These are phyloP conservation scores for Neocrepidodera transversa DNA, from an alignment of 2,888 invertebrate genomes.

Conservation along the genomic window DNA sequence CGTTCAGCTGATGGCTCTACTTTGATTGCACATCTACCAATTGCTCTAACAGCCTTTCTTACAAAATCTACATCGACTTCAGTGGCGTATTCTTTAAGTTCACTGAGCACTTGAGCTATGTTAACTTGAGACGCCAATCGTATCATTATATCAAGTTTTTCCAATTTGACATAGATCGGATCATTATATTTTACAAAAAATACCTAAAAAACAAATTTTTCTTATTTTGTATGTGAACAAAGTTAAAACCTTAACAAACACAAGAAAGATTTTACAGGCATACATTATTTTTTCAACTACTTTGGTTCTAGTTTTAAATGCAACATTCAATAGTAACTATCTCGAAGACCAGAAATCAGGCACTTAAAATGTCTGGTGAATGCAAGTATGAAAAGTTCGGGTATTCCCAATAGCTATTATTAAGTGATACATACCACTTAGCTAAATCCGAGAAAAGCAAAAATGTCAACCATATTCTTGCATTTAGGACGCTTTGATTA, in stretches of 20 bases:
- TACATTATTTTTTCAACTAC: not conserved
- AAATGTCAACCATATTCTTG: too few relatives aligned
- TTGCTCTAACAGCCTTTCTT: slow-evolving; percentile 97
- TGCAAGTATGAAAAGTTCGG: too few relatives aligned
- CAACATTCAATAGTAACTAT: too few relatives aligned
- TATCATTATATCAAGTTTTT: slow-evolving; percentile 99
- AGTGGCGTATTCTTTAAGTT: slow-evolving; percentile 98
- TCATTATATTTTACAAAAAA: slow-evolving; percentile 99
- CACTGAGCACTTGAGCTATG: slow-evolving; percentile 97
- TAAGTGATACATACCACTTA: too few relatives aligned
- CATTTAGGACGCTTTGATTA: too few relatives aligned
- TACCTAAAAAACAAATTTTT: slow-evolving; percentile 61
- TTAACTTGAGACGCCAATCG: slow-evolving; percentile 96
- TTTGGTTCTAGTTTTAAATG: too few relatives aligned
- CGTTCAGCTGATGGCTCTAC: slow-evolving; percentile 97
- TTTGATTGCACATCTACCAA: slow-evolving; percentile 98
- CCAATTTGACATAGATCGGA: slow-evolving; percentile 99
- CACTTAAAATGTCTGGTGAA: too few relatives aligned
- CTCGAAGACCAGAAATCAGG: too few relatives aligned
- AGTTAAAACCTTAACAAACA: not conserved
- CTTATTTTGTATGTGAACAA: too few relatives aligned
- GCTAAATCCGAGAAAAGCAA: too few relatives aligned
- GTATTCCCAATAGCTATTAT: too few relatives aligned
- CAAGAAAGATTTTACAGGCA: not conserved
- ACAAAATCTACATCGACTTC: slow-evolving; percentile 99